A percentile compares a stretch with the other conserved stretches of the same genome.
phyloP scores from a whole-genome alignment of 2,888 invertebrate genomes.

The Eristalinus aeneus region DNA sequence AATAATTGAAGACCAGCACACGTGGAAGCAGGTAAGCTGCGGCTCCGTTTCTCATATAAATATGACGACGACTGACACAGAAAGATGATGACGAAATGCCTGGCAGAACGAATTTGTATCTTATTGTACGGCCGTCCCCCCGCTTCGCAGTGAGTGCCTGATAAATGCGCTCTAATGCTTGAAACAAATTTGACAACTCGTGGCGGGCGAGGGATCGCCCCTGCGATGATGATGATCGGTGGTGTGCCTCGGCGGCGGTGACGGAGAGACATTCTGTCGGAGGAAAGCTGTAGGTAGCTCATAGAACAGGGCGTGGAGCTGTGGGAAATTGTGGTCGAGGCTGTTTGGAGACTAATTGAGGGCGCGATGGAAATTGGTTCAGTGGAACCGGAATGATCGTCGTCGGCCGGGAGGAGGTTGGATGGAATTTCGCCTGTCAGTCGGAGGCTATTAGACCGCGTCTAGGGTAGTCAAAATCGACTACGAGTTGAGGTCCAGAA shows the following conservation, averaged over 20 bases:
- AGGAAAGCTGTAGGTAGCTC: constrained; percentile 43
- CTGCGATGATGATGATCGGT: constrained; percentile 8
- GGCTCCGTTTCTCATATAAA: constrained; percentile 38
- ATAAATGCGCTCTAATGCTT: constrained; percentile 52
- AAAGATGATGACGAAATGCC: constrained; percentile 63
- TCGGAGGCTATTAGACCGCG: background rate
- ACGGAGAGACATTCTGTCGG: constrained; percentile 26
- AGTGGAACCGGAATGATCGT: background rate
- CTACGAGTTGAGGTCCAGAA: no score
- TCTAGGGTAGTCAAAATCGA: no score
- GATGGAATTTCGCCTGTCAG: background rate
- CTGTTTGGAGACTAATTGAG: constrained; percentile 31
- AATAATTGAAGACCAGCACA: constrained; percentile 57
- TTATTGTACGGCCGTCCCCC: constrained; percentile 12
- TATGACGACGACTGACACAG: constrained; percentile 66
- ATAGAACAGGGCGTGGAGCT: constrained; percentile 28
- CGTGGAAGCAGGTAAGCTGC: constrained; percentile 39
- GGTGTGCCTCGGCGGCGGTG: constrained; percentile 4
- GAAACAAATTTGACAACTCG: constrained; percentile 65
- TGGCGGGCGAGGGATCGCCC: constrained; percentile 27
- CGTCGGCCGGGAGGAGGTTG: background rate
- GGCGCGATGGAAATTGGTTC: constrained; percentile 9
- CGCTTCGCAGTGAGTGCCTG: constrained; percentile 34
- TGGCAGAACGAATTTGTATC: constrained; percentile 60
- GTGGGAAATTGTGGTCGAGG: constrained; percentile 29